Percentiles rank a stretch among this genome's conserved stretches.
phyloP scores from a whole-genome alignment of 2,113 vertebrate genomes.

The Oreotrochilus melanogaster region DNA sequence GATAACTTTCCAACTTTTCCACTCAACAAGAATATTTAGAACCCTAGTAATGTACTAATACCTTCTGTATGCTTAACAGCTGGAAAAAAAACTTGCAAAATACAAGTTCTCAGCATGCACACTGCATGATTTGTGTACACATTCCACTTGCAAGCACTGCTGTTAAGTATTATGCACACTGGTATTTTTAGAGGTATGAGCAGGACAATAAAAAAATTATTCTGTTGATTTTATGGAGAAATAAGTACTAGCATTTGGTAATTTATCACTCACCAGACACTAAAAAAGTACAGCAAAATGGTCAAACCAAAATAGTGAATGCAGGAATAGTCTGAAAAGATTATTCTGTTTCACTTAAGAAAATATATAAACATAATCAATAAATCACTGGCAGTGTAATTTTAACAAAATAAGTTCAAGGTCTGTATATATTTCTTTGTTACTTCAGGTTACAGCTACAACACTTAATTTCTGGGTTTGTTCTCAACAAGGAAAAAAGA shows the following conservation, averaged over 20 bases:
- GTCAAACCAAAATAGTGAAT: not conserved
- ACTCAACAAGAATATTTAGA: constrained; percentile 40
- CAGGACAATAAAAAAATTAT: constrained; percentile 63
- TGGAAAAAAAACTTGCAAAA: constrained; percentile 36
- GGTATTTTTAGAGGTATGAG: constrained; percentile 6
- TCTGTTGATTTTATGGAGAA: constrained; percentile 44
- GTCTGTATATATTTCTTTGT: not conserved
- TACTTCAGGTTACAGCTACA: not conserved
- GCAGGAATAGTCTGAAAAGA: not conserved
- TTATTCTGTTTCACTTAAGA: constrained; percentile 19
- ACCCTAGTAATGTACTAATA: constrained; percentile 29
- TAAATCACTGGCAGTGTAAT: constrained; percentile 18
- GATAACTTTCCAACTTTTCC: constrained; percentile 35
- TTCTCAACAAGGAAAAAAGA: not conserved
- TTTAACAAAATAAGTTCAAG: constrained; percentile 9
- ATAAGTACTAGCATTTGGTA: constrained; percentile 11
- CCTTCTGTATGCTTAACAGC: constrained; percentile 37
- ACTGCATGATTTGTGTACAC: constrained; percentile 35
- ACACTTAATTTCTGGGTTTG: constrained; percentile 11
- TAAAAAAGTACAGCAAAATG: constrained; percentile 29
- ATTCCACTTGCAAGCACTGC: constrained; percentile 37
- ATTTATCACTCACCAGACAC: constrained; percentile 40
- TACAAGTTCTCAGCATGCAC: constrained; percentile 42
- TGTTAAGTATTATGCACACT: constrained; percentile 38
- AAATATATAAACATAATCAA: not conserved